phyloP scores from a whole-genome alignment of 2,113 vertebrate species.

The Bungarus multicinctus region DNA sequence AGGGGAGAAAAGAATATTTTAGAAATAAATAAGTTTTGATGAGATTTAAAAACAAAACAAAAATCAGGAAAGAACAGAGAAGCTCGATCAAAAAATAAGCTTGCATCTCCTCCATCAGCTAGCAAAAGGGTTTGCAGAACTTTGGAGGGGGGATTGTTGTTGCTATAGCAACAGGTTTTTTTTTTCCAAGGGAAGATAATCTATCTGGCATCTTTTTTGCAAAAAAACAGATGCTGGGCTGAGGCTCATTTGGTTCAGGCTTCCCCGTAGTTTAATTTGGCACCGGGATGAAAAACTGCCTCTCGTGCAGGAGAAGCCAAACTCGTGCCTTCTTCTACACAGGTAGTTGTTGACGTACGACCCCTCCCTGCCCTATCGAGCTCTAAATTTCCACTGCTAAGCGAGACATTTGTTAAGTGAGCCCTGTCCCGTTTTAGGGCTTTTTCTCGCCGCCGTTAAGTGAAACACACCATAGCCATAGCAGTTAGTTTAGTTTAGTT shows the following conservation, averaged over 20 bases:
- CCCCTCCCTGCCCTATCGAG: fast-evolving
- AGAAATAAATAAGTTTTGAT: not conserved
- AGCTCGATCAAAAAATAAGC: not conserved
- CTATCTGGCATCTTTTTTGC: not conserved
- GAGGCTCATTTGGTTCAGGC: not conserved
- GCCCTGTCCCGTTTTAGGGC: no score
- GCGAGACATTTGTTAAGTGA: no score
- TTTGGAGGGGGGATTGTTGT: not conserved
- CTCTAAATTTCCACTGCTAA: no score
- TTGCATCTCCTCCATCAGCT: not conserved
- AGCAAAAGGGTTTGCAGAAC: not conserved
- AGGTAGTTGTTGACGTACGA: no score
- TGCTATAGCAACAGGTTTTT: not conserved
- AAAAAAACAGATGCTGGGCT: not conserved
- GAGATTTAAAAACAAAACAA: not conserved
- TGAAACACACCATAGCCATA: no score
- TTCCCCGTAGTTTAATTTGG: not conserved
- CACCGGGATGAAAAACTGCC: not conserved
- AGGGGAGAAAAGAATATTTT: not conserved
- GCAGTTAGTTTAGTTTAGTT: no score
- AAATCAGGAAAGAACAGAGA: not conserved
- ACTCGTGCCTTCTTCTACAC: not conserved
- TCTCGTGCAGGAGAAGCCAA: not conserved
- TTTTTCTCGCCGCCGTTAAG: no score
- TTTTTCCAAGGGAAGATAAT: not conserved